Base-by-base conservation (phyloP, 2,797 vertebrate species). In the Xiphophorus birchmanni region DNA sequence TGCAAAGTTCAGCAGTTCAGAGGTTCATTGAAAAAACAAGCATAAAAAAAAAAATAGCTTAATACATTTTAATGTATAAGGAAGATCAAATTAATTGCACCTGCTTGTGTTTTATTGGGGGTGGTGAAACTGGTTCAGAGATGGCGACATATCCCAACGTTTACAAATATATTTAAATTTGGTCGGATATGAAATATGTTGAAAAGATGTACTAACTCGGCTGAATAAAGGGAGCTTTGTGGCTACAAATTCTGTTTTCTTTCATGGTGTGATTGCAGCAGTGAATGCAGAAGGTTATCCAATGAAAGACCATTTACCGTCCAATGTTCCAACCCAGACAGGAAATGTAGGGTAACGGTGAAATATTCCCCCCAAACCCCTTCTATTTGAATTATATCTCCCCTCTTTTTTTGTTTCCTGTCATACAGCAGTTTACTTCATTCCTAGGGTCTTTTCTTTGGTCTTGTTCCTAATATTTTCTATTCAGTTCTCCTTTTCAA, bases 281-380 rank as follows among this genome's bases (percentile, higher is more conserved):
- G 79, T 76, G 77, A 86, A 87, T 45, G 29, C 29, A 32, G 29
- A 60, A 94, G 87, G 84, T 84, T 94, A 93, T 95, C 94, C 75
- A 82, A 85, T 86, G 76, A 87, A 87, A 82, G 88, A 79, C 84
- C 81, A 90, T 77, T 69, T 74, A 93, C 92, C 12, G 26, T n/a
- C 10, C 54, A 56, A 56, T 56, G 26, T 56, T n/a, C 23, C 77
- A 76, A 79, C 54, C 79, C 78, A 52, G 52, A 76, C 80, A 90
- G 92, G 92, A 94, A 93, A 95, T 91, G 74, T 80, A 77, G 77
- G 89, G 77, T 82, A 91, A 95, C 88, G 81, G 87, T 74, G 82
- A 54, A 81, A 26, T 50, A 29, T 3, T 32, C 76, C 56, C 13
- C 54, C 29, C 12, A 4, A 48, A 2, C 5, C 5, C 5, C 0